phyloP scores from a whole-genome alignment of 2,797 vertebrate species.

The Amblyraja radiata region DNA sequence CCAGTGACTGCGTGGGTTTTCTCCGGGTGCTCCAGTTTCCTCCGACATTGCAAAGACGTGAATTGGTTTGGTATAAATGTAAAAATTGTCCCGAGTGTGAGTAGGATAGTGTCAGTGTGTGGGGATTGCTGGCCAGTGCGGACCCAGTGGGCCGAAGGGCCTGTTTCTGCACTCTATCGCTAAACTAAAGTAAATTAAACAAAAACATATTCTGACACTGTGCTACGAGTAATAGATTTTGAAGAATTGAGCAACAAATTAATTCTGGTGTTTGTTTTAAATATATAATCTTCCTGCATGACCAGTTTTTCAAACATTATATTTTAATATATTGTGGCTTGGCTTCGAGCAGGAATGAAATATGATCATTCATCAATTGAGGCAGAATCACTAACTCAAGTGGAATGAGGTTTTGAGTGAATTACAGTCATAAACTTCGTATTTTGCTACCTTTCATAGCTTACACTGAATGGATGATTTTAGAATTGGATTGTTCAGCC shows the following conservation, averaged over 20 bases:
- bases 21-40: too few species aligned
- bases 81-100: too few species aligned
- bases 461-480: slow-evolving; percentile 13
- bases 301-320: not conserved
- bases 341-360: not conserved
- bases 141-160: too few species aligned
- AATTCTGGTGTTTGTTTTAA: slow-evolving; percentile 6
- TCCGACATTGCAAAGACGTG: too few species aligned
- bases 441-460: slow-evolving; percentile 7
- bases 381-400: slow-evolving; percentile 14
- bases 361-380: slow-evolving; percentile 12
- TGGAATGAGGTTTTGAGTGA: slow-evolving; percentile 2
- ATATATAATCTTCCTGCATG: slow-evolving; percentile 1
- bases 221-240: not conserved
- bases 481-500: slow-evolving; percentile 1
- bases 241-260: too few species aligned
- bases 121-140: too few species aligned
- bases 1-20: too few species aligned
- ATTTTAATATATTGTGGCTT: not conserved
- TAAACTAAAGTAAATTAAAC: too few species aligned
- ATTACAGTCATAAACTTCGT: not conserved
- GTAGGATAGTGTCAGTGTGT: too few species aligned
- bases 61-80: too few species aligned
- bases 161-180: too few species aligned
- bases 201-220: not conserved